A percentile compares a stretch with the other conserved stretches of the same genome.
Evolutionary conservation across 2,888 invertebrate genomes (phyloP).

Genomic region (Diplolepis rosae): DNA sequence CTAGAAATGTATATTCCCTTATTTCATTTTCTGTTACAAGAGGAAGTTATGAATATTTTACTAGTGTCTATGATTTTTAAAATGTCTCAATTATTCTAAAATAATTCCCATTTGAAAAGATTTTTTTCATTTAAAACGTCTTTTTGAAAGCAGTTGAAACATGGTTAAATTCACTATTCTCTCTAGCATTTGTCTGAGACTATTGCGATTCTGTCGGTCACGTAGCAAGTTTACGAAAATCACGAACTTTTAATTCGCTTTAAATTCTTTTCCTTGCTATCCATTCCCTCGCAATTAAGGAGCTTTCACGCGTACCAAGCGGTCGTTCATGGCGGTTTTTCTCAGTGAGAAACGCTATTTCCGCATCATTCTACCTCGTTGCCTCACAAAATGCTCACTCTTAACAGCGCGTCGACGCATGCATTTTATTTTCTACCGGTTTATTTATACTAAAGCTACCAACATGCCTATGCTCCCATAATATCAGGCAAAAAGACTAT

Average conservation of each 20-base stretch:
- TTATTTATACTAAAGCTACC: conserved; percentile 21
- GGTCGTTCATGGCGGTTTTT: conserved; percentile 33
- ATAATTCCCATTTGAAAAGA: not conserved
- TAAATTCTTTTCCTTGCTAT: conserved; percentile 5
- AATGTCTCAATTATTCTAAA: no score
- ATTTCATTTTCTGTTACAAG: no score
- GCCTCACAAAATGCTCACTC: conserved; percentile 28
- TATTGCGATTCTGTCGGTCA: conserved; percentile 20
- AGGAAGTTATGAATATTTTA: no score
- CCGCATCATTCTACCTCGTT: conserved; percentile 16
- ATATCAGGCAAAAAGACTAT: conserved; percentile 4
- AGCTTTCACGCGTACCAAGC: conserved; percentile 31
- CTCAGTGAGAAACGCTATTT: conserved; percentile 20
- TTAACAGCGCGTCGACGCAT: conserved; percentile 30
- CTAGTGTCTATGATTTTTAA: no score
- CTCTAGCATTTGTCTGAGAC: conserved; percentile 3
- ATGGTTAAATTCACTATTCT: not conserved
- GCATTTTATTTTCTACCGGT: conserved; percentile 34
- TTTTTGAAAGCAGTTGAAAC: not conserved
- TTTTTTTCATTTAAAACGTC: not conserved
- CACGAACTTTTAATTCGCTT: conserved; percentile 26
- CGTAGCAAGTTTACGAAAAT: conserved; percentile 17
- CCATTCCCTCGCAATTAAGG: conserved; percentile 28
- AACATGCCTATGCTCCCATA: not conserved
- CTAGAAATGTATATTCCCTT: no score